Percentiles rank a stretch among this genome's conserved stretches.
These are phyloP conservation scores for Passerculus sandwichensis DNA, from an alignment of 2,797 vertebrate genomes.

Conservation along the genomic window DNA sequence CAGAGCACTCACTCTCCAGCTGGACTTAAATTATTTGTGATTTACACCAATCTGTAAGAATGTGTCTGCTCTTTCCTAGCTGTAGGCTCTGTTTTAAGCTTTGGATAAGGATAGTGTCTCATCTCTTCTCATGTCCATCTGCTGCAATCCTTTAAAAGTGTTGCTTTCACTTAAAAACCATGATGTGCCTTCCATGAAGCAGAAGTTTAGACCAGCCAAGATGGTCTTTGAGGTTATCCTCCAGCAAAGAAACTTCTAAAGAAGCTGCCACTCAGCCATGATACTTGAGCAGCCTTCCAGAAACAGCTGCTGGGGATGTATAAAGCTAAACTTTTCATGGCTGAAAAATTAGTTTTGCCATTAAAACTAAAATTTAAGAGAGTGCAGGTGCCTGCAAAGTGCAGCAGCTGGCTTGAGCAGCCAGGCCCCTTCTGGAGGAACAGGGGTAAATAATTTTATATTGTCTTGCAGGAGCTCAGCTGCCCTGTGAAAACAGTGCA, in stretches of 20 bases:
- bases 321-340: slow-evolving; percentile 12
- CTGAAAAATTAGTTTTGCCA: slow-evolving; percentile 40
- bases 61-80: background rate
- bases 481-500: background rate
- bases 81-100: background rate
- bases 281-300: slow-evolving; percentile 21
- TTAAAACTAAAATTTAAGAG: slow-evolving; percentile 54
- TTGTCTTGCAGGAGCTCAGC: background rate
- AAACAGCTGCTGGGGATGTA: slow-evolving; percentile 47
- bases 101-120: background rate
- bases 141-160: slow-evolving; percentile 3
- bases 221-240: slow-evolving; percentile 32
- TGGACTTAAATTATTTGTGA: background rate
- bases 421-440: background rate
- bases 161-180: slow-evolving; percentile 10
- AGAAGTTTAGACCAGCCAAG: background rate
- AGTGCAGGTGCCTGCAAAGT: slow-evolving; percentile 51
- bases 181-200: background rate
- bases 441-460: background rate
- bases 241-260: slow-evolving; percentile 17
- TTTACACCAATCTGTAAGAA: background rate
- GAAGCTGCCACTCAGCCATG: background rate
- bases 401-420: slow-evolving; percentile 30
- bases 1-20: background rate
- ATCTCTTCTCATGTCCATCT: background rate